Base-by-base conservation (phyloP, 1,140 invertebrate genomes). In the Calliopsis andreniformis region DNA sequence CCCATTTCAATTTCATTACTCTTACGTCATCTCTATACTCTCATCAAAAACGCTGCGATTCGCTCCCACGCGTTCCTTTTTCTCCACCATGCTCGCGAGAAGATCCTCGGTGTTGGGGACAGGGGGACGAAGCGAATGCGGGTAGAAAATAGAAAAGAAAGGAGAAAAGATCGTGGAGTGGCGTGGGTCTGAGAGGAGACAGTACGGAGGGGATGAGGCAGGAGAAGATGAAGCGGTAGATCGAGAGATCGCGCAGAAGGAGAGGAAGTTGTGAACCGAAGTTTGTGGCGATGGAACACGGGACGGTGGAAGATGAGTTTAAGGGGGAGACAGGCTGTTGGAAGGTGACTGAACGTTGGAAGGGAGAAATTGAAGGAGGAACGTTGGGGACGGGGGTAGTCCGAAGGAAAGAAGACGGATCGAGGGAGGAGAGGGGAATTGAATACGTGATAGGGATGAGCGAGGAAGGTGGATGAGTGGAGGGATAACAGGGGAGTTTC, bases 281-380 rank as follows among this genome's bases (percentile, higher is more conserved):
- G 28, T 43, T 64, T 45, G 35, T 23, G 16, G 25, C 2, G 30
- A 16, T 7, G 62, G 25, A 49, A 51, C 35, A 32, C 8, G 25
- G 16, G 23, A 39, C 6, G 30, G 35, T n/a, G 43, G 43, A 51
- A 20, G 25, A 39, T 53, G 25, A 59, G 56, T 70, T 70, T 43
- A 61, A 69, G 66, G 43, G 32, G 55, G 30, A 69, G 56, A n/a
- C 66, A 59, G 53, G 42, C 42, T 59, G 55, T 30, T 58, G 42
- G n/a, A n/a, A 42, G 56, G 56, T 28, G 53, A 32, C 43, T 30
- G 45, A 64, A 64, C n/a, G 49, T 30, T 30, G 45, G 45, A 18
- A 63, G 61, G 45, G 7, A 2, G 25, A 39, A 59, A 61, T 49
- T 45, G 63, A 61, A 35, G 42, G 23, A 39, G 42, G 16, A 30